Conservation (phyloP, 2,888 invertebrate genomes). For the Stenoptilia bipunctidactyla region DNA sequence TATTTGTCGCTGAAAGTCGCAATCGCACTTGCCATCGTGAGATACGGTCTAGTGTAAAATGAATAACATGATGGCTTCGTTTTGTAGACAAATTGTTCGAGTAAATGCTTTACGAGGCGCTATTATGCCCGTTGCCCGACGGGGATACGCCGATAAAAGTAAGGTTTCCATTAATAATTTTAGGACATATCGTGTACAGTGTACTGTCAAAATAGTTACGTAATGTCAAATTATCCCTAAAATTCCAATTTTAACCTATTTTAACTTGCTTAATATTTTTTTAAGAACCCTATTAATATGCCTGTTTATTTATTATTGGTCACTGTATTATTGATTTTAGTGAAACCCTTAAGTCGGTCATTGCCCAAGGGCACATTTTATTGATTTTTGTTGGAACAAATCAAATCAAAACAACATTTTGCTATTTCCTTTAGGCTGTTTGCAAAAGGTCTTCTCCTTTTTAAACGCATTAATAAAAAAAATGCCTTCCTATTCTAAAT, state of each 20-base stretch:
- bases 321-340: no score
- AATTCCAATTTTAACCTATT: no score
- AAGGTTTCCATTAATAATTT: slow-evolving; percentile 39
- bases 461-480: no score
- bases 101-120: slow-evolving; percentile 76
- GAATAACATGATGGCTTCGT: slow-evolving; percentile 74
- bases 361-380: slow-evolving; percentile 25
- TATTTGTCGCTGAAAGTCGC: no score
- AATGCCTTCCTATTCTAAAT: no score
- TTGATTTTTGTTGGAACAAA: no score
- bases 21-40: slow-evolving; percentile 50
- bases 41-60: slow-evolving; percentile 56
- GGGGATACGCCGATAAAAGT: slow-evolving; percentile 76
- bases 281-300: no score
- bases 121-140: slow-evolving; percentile 71
- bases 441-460: no score
- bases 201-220: slow-evolving; percentile 58
- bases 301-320: no score
- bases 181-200: slow-evolving; percentile 22
- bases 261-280: no score
- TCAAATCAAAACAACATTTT: no score
- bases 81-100: slow-evolving; percentile 79
- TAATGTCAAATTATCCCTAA: slow-evolving; percentile 48
- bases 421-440: no score
- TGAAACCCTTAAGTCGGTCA: neutral